Base-by-base conservation (phyloP, 1,140 invertebrate species). In the Augochlora pura region DNA sequence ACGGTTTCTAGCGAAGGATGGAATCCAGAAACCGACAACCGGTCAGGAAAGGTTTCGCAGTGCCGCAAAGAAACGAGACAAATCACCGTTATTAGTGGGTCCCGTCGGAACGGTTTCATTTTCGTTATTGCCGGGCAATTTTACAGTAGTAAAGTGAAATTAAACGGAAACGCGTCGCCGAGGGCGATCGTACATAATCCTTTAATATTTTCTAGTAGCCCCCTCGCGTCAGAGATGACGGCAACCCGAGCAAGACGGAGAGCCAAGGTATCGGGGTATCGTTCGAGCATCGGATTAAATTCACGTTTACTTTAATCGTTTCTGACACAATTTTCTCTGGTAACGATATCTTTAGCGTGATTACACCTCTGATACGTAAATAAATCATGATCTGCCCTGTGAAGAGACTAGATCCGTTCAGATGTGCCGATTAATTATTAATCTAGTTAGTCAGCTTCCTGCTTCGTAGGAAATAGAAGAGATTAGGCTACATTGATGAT, bases 81-180 rank as follows among this genome's bases (percentile, higher is more conserved):
- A 79, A 90, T 88, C 85, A 86, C 84, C 82, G 78, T 90, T 87
- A 88, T 90, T 90, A 88, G 69, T 66, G 57, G 52, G 52, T 42
- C 8, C 8, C 62, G 64, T 59, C 54, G 73, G 71, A 85, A 81
- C 76, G 82, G 77, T 87, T 83, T 82, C 80, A 88, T 86, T 88
- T 80, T 90, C 79, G 64, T 89, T 90, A 91, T 88, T 89, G 67
- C 77, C 60, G 76, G 66, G 83, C 84, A 89, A 90, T 91, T 90
- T 91, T 89, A 91, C 89, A 89, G 89, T 91, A 89, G 88, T 90
- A 88, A 89, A 87, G 84, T 86, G 81, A 90, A 90, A 91, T 91
- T 89, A 90, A 88, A 89, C 85, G 70, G 81, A n/a, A 54, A 81
- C 54, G n/a, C 63, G n/a, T 75, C 39, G 63, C 80, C 77, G 32